Percentiles rank a stretch among this genome's conserved stretches.
Evolutionary conservation across 1,140 invertebrate species (phyloP).

Genomic region (Pseudachorutes palmiensis): DNA sequence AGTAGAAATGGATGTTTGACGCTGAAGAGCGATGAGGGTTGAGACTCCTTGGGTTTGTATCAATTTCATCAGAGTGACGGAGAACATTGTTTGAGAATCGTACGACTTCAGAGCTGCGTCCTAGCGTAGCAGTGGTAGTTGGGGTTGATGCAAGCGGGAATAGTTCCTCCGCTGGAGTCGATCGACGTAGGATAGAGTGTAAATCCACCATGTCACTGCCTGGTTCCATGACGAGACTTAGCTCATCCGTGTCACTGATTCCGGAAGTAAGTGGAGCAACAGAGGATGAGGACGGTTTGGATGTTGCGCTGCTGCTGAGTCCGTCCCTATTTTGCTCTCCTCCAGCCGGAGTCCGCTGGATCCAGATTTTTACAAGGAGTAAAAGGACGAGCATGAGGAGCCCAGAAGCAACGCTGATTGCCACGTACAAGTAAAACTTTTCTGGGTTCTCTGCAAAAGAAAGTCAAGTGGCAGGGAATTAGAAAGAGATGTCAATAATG

Average conservation of each 20-base stretch:
- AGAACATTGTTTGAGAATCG: slow-evolving; percentile 32
- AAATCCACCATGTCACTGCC: slow-evolving; percentile 30
- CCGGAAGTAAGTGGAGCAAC: slow-evolving; percentile 23
- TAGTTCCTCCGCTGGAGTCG: slow-evolving; percentile 16
- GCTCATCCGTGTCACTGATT: slow-evolving; percentile 37
- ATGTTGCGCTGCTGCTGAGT: not conserved
- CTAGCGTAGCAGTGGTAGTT: slow-evolving; percentile 18
- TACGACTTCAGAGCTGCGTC: slow-evolving; percentile 30
- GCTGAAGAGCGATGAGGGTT: slow-evolving; percentile 21
- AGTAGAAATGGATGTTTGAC: slow-evolving; percentile 33
- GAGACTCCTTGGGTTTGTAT: slow-evolving; percentile 36
- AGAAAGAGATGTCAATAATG: too few relatives aligned
- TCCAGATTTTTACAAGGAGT: slow-evolving; percentile 41
- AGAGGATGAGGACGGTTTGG: slow-evolving; percentile 19
- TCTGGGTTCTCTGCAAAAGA: slow-evolving; percentile 59
- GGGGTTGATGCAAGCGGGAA: slow-evolving; percentile 6
- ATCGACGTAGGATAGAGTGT: slow-evolving; percentile 28
- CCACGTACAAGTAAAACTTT: slow-evolving; percentile 66
- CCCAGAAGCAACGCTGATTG: slow-evolving; percentile 58
- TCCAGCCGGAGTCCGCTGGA: slow-evolving; percentile 11
- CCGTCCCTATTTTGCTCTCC: not conserved
- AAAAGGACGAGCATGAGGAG: slow-evolving; percentile 58
- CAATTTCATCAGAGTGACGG: slow-evolving; percentile 18
- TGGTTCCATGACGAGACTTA: slow-evolving; percentile 29
- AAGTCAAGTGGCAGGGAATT: too few relatives aligned